Evolutionary conservation across 92 coral and sea anemone genomes (phyloP).

Genomic region (Phenganax marumi): DNA sequence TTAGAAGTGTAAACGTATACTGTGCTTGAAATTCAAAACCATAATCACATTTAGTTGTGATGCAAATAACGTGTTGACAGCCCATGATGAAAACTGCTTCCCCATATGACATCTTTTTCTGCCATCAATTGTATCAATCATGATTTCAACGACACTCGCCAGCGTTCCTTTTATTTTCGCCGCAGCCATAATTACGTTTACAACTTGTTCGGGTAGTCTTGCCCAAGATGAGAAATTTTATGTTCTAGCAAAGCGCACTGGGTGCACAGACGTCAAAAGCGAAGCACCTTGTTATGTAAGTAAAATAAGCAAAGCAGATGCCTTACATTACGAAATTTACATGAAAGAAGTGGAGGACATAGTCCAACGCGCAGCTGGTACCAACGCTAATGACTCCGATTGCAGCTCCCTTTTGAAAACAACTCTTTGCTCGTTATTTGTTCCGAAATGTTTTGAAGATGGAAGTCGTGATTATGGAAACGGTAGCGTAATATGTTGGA

Average conservation of each 20-base stretch:
- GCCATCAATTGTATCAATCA: too few species aligned
- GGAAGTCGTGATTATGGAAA: not conserved
- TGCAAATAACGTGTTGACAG: too few species aligned
- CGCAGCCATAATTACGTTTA: too few species aligned
- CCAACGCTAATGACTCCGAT: not conserved
- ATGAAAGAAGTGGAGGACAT: not conserved
- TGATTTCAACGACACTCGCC: too few species aligned
- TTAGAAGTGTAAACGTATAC: too few species aligned
- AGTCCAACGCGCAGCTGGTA: not conserved
- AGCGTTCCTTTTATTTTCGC: too few species aligned
- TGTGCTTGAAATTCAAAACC: too few species aligned
- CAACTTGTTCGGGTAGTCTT: not conserved
- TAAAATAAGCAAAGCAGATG: not conserved
- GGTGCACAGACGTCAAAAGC: not conserved
- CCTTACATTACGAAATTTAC: not conserved
- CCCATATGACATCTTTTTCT: too few species aligned
- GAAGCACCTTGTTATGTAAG: not conserved
- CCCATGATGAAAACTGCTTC: too few species aligned
- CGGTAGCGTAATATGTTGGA: not conserved
- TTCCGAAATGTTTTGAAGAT: not conserved
- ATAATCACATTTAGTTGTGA: too few species aligned
- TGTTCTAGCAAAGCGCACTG: not conserved
- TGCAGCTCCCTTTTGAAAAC: not conserved
- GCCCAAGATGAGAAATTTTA: not conserved
- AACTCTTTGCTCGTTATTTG: not conserved